Percentiles rank a stretch among this genome's conserved stretches.
Conservation (phyloP, 2,113 vertebrate genomes). For the Myiozetetes cayanensis region DNA sequence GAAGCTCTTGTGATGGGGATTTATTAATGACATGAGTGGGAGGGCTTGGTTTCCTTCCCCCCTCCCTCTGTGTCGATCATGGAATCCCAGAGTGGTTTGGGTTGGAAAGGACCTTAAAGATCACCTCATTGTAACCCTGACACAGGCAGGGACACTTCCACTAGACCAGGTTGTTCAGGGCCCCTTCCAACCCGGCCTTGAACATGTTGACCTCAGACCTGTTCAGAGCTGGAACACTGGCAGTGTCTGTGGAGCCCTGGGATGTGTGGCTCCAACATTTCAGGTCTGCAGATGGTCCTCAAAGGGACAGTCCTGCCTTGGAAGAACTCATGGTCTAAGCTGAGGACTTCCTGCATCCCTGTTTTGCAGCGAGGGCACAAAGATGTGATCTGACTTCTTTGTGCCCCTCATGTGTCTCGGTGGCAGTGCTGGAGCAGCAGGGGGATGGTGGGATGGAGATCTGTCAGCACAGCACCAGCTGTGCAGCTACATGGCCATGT, state of each 20-base stretch:
- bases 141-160: not conserved
- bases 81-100: not conserved
- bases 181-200: not conserved
- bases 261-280: fast-evolving
- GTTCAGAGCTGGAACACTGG: fast-evolving
- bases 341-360: not conserved
- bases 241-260: not conserved
- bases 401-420: fast-evolving
- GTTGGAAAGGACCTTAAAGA: not conserved
- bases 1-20: not conserved
- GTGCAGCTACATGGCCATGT: fast-evolving
- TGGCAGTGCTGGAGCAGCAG: not conserved
- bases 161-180: not conserved
- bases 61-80: not conserved
- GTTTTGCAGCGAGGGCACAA: not conserved
- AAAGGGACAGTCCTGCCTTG: fast-evolving
- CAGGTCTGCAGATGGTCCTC: not conserved
- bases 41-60: not conserved
- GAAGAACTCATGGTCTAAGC: fast-evolving
- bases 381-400: not conserved
- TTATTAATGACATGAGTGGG: not conserved
- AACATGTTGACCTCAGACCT: not conserved
- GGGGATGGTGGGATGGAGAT: not conserved
- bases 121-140: too few species aligned
- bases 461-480: fast-evolving